Percentiles rank a stretch among this genome's conserved stretches.
Evolutionary conservation across 37 sponge, comb jelly and placozoan genomes (phyloP).

Genomic region (Corticium candelabrum): DNA sequence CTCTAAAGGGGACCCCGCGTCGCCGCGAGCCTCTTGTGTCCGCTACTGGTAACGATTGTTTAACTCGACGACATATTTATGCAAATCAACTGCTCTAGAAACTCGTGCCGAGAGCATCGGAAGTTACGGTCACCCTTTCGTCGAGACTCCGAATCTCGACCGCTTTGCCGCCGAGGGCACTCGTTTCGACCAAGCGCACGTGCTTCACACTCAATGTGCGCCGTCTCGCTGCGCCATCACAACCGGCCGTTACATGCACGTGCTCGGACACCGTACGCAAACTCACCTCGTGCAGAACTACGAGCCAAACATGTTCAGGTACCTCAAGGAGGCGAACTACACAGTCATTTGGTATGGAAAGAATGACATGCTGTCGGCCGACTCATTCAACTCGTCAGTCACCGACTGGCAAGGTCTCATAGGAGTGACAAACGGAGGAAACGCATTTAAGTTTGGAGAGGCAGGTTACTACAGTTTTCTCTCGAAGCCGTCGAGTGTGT

Average conservation of each 20-base stretch:
- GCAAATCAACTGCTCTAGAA: not conserved
- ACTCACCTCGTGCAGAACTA: constrained; percentile 6
- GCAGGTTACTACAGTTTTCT: not conserved
- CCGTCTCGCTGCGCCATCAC: constrained; percentile 9
- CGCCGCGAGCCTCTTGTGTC: no score
- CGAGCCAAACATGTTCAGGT: constrained; percentile 1
- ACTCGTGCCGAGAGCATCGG: constrained; percentile 6
- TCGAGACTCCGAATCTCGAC: constrained; percentile 3
- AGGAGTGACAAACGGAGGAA: not conserved
- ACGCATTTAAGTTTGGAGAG: constrained; percentile 3
- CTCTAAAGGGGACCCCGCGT: no score
- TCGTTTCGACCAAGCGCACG: constrained; percentile 1
- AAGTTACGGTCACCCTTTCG: constrained; percentile 9
- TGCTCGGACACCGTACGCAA: constrained; percentile 7
- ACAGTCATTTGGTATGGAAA: constrained; percentile 1
- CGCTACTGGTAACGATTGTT: no score
- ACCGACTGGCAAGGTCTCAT: not conserved
- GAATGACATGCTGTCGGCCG: constrained; percentile 8
- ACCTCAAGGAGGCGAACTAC: not conserved
- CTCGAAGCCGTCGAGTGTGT: not conserved
- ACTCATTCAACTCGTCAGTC: not conserved
- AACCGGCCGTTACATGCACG: constrained; percentile 9
- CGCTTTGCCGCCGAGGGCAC: not conserved
- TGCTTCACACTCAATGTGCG: constrained; percentile 8
- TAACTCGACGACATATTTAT: not conserved